These are phyloP conservation scores for Balearica regulorum DNA, from an alignment of 2,797 vertebrate genomes.

Conservation along the genomic window DNA sequence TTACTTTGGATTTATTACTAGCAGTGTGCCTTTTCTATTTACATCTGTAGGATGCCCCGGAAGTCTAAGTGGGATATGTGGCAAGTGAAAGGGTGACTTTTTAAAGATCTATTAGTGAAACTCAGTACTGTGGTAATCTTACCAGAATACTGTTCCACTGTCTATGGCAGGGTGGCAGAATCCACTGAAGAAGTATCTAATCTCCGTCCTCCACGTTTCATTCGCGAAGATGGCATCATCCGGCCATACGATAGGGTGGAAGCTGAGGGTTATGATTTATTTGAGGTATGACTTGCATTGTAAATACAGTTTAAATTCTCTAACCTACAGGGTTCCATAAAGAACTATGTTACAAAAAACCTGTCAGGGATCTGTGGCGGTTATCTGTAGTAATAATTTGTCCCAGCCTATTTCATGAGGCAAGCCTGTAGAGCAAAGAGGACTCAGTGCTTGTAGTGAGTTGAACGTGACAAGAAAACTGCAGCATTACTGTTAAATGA, in stretches of 20 bases:
- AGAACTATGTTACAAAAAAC: background rate
- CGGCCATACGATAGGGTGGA: slow-evolving; percentile 86
- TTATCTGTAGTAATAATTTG: background rate
- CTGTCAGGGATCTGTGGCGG: background rate
- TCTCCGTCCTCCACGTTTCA: slow-evolving; percentile 88
- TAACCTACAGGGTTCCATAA: background rate
- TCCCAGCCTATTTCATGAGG: background rate
- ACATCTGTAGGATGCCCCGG: background rate
- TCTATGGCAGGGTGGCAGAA: slow-evolving; percentile 83
- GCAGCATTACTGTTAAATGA: background rate
- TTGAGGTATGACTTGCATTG: slow-evolving; percentile 81
- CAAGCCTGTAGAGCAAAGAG: background rate
- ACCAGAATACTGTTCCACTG: background rate
- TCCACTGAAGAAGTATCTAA: slow-evolving; percentile 90
- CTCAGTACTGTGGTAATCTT: background rate
- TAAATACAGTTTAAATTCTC: background rate
- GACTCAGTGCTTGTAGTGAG: background rate
- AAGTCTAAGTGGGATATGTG: background rate
- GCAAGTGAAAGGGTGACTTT: background rate
- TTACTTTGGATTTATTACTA: background rate
- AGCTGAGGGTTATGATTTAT: slow-evolving; percentile 89
- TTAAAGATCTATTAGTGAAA: background rate
- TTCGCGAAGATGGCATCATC: slow-evolving; percentile 92
- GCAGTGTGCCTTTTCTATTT: background rate
- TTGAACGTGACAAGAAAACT: background rate